These are phyloP conservation scores for Lithophane semibrunnea DNA, from an alignment of 2,888 invertebrate species.

Conservation along the genomic window DNA sequence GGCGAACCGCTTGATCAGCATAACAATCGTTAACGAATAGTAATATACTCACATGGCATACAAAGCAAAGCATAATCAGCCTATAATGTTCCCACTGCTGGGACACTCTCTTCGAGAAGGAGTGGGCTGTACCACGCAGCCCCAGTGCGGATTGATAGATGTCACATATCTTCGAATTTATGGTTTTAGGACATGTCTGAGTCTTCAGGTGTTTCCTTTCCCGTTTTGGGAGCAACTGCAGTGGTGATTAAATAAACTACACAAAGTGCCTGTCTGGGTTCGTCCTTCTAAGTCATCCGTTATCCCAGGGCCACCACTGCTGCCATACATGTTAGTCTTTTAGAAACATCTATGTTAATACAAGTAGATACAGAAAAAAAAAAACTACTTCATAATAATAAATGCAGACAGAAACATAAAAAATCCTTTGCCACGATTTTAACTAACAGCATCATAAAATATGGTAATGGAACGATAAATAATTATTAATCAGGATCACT, in stretches of 20 bases:
- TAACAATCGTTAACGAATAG: constrained; percentile 41
- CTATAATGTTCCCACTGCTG: background rate
- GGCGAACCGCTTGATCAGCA: constrained; percentile 43
- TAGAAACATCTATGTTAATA: constrained; percentile 11
- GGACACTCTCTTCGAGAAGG: background rate
- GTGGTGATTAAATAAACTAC: background rate
- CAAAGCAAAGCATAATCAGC: background rate
- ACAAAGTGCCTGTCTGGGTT: background rate
- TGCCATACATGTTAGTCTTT: background rate
- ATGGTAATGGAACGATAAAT: background rate
- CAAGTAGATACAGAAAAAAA: background rate
- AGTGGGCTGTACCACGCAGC: background rate
- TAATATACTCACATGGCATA: constrained; percentile 15
- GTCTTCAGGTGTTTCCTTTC: background rate
- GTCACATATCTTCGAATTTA: background rate
- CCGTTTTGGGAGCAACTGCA: background rate
- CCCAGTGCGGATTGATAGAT: background rate
- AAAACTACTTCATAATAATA: background rate
- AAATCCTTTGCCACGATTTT: background rate
- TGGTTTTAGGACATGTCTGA: background rate
- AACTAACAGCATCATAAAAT: background rate
- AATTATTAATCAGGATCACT: background rate
- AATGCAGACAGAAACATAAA: background rate
- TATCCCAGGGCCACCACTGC: background rate
- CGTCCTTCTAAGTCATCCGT: background rate